phyloP scores from a whole-genome alignment of 2,888 invertebrate species.

The Rhyacophila evoluta region DNA sequence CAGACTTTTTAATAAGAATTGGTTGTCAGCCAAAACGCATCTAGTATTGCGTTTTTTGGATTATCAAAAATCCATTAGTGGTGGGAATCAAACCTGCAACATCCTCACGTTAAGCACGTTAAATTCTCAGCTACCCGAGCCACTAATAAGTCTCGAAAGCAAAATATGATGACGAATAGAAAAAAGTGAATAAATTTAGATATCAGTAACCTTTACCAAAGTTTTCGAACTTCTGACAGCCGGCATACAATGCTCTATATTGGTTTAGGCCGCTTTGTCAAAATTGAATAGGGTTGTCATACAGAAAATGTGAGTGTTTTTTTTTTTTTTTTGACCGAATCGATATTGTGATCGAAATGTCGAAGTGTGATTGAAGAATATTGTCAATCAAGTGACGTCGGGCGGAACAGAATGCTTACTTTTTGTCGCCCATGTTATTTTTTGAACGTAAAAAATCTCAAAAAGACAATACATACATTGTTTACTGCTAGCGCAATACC shows the following conservation, averaged over 20 bases:
- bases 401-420: neutral
- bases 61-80: no score
- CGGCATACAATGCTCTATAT: neutral
- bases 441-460: neutral
- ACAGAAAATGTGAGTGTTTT: neutral
- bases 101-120: no score
- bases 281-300: conserved; percentile 12
- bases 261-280: conserved; percentile 22
- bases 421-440: neutral
- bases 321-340: neutral
- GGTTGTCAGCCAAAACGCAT: no score
- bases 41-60: no score
- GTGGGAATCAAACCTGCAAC: no score
- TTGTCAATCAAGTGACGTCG: conserved; percentile 15
- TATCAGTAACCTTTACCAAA: neutral
- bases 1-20: no score
- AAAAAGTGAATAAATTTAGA: no score
- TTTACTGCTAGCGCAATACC: neutral
- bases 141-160: no score
- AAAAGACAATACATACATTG: neutral
- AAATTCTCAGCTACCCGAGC: no score
- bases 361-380: conserved; percentile 14
- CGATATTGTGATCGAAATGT: conserved; percentile 19
- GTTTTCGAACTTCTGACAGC: neutral
- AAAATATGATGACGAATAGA: no score